Evolutionary conservation across 2,888 invertebrate species (phyloP), one percentile per base, ranked within the genome.

Genomic region (Strigamia transsilvanica): DNA sequence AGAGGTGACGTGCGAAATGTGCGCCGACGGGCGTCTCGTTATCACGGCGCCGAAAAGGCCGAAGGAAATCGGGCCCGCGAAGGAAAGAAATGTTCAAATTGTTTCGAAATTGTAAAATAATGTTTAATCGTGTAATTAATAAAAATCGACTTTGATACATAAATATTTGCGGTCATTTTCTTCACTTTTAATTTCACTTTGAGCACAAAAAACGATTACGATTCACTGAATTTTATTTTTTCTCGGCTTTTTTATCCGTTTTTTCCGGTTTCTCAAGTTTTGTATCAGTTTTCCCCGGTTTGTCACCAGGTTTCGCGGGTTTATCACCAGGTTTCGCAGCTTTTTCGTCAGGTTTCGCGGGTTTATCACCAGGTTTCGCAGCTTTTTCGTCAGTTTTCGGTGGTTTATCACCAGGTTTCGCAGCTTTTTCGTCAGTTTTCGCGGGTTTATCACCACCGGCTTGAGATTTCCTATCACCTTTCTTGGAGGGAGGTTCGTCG

Each of bases 1-100:
- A 46, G 80, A 80, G n/a, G 80, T 80, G 21, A 27, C 15, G 13
- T 80, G 42, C 27, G 80, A 80, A 51, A 23, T 80, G 42, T 15
- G 38, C 18, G 41, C 10, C 27, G 80, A 46, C 42, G 46, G 27
- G 1, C 15, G 18, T 6, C 32, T 80, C 2, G 12, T 32, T 15
- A 46, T 80, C 15, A 80, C 51, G 2, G 80, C 51, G 12, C 42
- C 38, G 51, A 42, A 51, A 13, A 38, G 15, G n/a, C 46, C 42
- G 5, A 46, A 42, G 42, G 46, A 18, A n/a, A 13, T 32, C 12
- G 23, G 5, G 42, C 80, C 80, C 2, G 15, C 4, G 3, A 46
- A 46, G 21, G 80, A 80, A 23, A 3, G 80, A 46, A 23, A 42
- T 27, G 80, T 80, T 18, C 42, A 12, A 21, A 80, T 80, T 23